Evolutionary conservation across 2,888 invertebrate species (phyloP).

Genomic region (Meteorus cinctellus): DNA sequence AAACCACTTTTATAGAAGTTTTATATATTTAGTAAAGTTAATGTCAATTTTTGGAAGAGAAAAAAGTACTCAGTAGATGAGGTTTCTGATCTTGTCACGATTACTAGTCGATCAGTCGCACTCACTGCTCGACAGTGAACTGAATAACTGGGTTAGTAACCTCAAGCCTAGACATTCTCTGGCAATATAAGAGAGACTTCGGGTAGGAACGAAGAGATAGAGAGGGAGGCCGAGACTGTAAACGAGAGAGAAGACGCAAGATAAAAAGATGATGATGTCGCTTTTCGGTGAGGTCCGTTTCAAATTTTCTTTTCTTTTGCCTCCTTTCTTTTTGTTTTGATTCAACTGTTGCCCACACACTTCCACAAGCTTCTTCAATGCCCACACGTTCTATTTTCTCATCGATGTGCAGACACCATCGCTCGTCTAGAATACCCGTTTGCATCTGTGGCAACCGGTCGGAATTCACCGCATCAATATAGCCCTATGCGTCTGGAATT

Average conservation of each 20-base stretch:
- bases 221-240: background rate
- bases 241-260: background rate
- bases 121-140: slow-evolving; percentile 44
- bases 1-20: background rate
- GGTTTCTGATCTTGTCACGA: slow-evolving; percentile 20
- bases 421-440: background rate
- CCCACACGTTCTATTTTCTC: slow-evolving; percentile 30
- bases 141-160: slow-evolving; percentile 55
- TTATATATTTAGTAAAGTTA: background rate
- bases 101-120: slow-evolving; percentile 29
- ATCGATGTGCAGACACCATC: background rate
- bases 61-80: background rate
- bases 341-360: background rate
- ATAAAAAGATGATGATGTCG: slow-evolving; percentile 28
- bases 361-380: background rate
- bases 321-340: background rate
- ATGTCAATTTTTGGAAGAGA: background rate
- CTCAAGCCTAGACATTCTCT: slow-evolving; percentile 39
- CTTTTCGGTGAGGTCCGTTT: slow-evolving; percentile 3
- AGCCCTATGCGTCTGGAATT: background rate
- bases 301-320: slow-evolving; percentile 2
- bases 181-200: slow-evolving; percentile 20
- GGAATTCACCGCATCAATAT: background rate
- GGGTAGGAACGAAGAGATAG: slow-evolving; percentile 15
- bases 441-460: background rate